A percentile compares a stretch with the other conserved stretches of the same genome.
These are phyloP conservation scores for Vespertilio murinus DNA, from an alignment of 2,797 vertebrate genomes.

Conservation along the genomic window DNA sequence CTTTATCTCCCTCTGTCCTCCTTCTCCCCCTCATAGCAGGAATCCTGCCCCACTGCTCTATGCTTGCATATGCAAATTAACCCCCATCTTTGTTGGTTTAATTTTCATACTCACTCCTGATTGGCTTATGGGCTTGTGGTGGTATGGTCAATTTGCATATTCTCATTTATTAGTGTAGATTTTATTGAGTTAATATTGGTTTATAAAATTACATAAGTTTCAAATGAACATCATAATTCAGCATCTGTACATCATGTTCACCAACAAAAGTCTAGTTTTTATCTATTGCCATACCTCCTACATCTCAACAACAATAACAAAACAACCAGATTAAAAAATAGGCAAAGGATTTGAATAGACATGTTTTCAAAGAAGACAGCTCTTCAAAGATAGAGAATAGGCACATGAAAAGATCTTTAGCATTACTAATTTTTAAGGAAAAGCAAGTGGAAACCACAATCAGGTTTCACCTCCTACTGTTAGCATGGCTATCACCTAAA, in stretches of 20 bases:
- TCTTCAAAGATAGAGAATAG: neutral
- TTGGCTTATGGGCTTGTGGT: no score
- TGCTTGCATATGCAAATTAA: no score
- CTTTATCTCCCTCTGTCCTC: no score
- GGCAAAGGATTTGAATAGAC: neutral
- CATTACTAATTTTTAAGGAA: neutral
- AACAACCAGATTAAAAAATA: neutral
- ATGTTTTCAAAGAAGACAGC: neutral
- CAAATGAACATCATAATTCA: neutral
- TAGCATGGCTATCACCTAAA: neutral
- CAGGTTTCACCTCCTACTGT: neutral
- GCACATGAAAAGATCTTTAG: neutral
- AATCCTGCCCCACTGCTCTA: accelerated
- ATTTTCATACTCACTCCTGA: no score
- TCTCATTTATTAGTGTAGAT: neutral
- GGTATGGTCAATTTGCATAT: neutral
- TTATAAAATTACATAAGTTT: neutral
- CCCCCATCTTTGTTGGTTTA: no score
- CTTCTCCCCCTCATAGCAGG: no score
- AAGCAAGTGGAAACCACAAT: neutral
- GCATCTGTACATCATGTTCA: neutral
- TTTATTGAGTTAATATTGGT: neutral
- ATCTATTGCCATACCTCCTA: neutral
- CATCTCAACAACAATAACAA: neutral
- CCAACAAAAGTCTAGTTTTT: neutral